Percentiles rank a stretch among this genome's conserved stretches.
These are phyloP conservation scores for Oeneis ivallda DNA, from an alignment of 2,888 invertebrate genomes.

Conservation along the genomic window DNA sequence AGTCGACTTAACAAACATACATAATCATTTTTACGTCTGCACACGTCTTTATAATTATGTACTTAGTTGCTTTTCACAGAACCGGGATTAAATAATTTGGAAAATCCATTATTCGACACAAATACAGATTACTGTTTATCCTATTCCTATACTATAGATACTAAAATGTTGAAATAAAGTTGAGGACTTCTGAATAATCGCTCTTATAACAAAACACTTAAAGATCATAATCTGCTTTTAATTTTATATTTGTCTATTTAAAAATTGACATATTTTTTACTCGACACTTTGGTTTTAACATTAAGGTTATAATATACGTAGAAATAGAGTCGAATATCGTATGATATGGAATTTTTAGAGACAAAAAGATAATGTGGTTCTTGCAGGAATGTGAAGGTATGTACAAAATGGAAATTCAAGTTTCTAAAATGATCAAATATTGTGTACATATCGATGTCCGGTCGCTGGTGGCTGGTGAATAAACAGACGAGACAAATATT, in stretches of 20 bases:
- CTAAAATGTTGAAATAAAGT: slow-evolving; percentile 18
- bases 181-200: slow-evolving; percentile 8
- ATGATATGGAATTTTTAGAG: background rate
- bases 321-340: slow-evolving; percentile 10
- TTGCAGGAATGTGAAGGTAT: slow-evolving; percentile 29
- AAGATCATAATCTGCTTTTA: slow-evolving; percentile 21
- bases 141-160: slow-evolving; percentile 13
- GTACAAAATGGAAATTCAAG: slow-evolving; percentile 68
- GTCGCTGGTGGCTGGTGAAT: slow-evolving; percentile 46
- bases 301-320: background rate
- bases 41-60: too few species aligned
- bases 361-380: slow-evolving; percentile 16
- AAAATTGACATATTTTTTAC: slow-evolving; percentile 22
- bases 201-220: slow-evolving; percentile 21
- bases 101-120: background rate
- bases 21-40: background rate
- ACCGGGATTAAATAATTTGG: background rate
- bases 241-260: slow-evolving; percentile 26
- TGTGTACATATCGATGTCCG: slow-evolving; percentile 43
- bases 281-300: background rate
- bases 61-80: background rate
- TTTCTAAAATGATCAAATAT: slow-evolving; percentile 73
- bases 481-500: slow-evolving; percentile 50
- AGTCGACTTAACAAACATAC: too few species aligned
- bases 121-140: slow-evolving; percentile 12